Base-by-base conservation (phyloP, 2,797 vertebrate genomes). In the Dallia pectoralis region DNA sequence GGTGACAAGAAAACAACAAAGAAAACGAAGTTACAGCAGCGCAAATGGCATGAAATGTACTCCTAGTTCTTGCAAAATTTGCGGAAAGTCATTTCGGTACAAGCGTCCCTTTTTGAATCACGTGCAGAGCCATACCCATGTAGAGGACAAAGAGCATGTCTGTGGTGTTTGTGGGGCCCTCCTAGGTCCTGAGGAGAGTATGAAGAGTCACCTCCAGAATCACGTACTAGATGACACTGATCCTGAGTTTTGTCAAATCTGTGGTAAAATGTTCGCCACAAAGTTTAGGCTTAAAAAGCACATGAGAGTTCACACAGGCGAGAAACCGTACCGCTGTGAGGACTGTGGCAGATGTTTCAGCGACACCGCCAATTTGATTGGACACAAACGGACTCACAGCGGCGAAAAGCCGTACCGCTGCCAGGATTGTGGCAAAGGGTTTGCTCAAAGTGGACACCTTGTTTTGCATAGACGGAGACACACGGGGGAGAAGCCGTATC, bases 371-470 rank as follows among this genome's bases (percentile, higher is more conserved):
- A 59, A 81, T 56, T 77, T 79, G 73, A 81, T 73, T 40, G 7
- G 77, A 19, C 74, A 79, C 70, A 68, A 64, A 72, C 1, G 69
- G 67, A 72, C 78, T 33, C 72, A 79, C 77, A 77, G 74, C 0
- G 77, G 77, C 12, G 76, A 77, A 67, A 82, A 76, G 29, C 73
- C 72, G 11, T 64, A 79, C 63, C 49, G 77, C 22, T 81, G 74
- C 47, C 76, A 72, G 53, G 72, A 72, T 44, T 81, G 77, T 11
- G 74, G 74, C 66, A 69, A 69, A 61, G 71, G 69, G 1, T 81
- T 76, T 2, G 67, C 71, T 36, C 74, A 72, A 25, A 73, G 70
- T 9, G 74, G 71, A 56, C 70, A 76, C 69, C 70, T 78, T 51
- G 0, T 71, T 29, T 25, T 78, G 30, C 79, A 78, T 49, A 78